phyloP scores from a whole-genome alignment of 2,797 vertebrate genomes.

The Cyclura pinguis region DNA sequence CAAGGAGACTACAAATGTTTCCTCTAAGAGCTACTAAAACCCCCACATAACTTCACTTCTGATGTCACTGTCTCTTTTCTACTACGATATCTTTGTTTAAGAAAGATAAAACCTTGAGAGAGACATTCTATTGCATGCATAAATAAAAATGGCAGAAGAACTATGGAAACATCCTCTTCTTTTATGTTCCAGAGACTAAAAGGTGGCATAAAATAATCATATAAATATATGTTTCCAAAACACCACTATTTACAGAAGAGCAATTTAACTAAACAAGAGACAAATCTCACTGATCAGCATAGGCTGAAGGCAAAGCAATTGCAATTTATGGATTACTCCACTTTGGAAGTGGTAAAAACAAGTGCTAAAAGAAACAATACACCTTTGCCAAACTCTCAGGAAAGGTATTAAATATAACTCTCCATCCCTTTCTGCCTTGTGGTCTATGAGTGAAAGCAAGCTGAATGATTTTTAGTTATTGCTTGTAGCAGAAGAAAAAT shows the following conservation, averaged over 20 bases:
- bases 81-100: constrained; percentile 51
- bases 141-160: constrained; percentile 35
- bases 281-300: background rate
- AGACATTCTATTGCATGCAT: constrained; percentile 24
- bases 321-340: background rate
- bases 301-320: constrained; percentile 7
- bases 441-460: background rate
- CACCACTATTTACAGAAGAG: constrained; percentile 33
- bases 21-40: constrained; percentile 63
- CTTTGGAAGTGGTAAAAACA: background rate
- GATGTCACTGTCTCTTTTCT: constrained; percentile 34
- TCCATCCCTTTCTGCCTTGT: background rate
- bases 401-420: background rate
- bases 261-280: constrained; percentile 35
- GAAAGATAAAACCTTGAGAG: background rate
- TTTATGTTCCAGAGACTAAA: constrained; percentile 42
- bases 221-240: constrained; percentile 28
- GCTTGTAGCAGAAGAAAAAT: background rate
- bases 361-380: background rate
- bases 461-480: background rate
- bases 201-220: constrained; percentile 43
- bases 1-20: constrained; percentile 51
- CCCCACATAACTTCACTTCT: constrained; percentile 20
- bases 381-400: background rate
- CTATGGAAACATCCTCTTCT: constrained; percentile 18